A percentile compares a stretch with the other conserved stretches of the same genome.
Conservation (phyloP, 1,140 invertebrate genomes). For the Gerris buenoi region DNA sequence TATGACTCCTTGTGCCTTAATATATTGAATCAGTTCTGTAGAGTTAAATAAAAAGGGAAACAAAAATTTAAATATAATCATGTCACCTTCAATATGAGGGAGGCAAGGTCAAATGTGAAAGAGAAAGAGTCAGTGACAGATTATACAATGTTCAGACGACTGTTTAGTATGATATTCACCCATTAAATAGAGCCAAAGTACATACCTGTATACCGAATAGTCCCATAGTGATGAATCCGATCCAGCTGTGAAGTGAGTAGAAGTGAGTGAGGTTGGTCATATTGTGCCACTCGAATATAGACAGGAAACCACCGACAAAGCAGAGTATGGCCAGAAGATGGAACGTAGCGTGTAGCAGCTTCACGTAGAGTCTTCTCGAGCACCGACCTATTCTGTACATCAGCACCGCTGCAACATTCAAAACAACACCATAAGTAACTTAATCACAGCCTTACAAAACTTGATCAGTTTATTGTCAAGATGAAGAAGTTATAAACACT, state of each 20-base stretch:
- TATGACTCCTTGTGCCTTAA: no score
- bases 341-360: constrained; percentile 66
- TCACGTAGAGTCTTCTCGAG: constrained; percentile 65
- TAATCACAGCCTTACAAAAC: no score
- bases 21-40: no score
- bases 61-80: no score
- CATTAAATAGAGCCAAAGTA: no score
- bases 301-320: constrained; percentile 60
- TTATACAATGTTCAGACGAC: background rate
- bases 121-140: background rate
- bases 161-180: no score
- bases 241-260: constrained; percentile 73
- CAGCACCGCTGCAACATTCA: constrained; percentile 49
- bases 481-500: no score
- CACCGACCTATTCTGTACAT: constrained; percentile 67
- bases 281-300: constrained; percentile 61
- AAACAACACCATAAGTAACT: no score
- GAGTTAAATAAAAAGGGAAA: no score
- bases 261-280: constrained; percentile 52
- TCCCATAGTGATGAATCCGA: constrained; percentile 65
- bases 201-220: constrained; percentile 68
- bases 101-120: no score
- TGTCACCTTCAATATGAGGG: no score
- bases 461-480: no score
- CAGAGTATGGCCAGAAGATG: constrained; percentile 65